Evolutionary conservation across 2,888 invertebrate genomes (phyloP).

Genomic region (Drosophila pseudotakahashii): DNA sequence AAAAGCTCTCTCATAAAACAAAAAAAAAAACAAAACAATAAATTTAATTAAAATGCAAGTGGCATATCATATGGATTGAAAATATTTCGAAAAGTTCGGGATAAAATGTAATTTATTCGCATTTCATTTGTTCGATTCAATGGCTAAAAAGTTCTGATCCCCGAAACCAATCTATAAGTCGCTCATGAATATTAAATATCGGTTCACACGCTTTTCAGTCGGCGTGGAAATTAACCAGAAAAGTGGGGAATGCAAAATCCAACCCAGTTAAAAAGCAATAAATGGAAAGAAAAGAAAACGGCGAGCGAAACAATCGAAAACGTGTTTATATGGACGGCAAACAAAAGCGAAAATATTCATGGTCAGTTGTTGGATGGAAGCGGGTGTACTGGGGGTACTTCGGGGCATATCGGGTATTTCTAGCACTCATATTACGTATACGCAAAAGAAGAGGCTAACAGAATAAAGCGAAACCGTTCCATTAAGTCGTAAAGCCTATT

Average conservation of each 20-base stretch:
- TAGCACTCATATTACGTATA: slow-evolving; percentile 52
- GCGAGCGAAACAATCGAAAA: slow-evolving; percentile 31
- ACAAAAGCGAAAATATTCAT: slow-evolving; percentile 52
- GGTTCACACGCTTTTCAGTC: slow-evolving; percentile 40
- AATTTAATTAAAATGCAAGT: slow-evolving; percentile 15
- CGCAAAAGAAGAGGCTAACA: slow-evolving; percentile 32
- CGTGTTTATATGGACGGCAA: slow-evolving; percentile 44
- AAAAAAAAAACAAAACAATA: slow-evolving; percentile 10
- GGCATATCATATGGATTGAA: slow-evolving; percentile 7
- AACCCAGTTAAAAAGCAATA: slow-evolving; percentile 31
- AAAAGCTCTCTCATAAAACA: slow-evolving; percentile 11
- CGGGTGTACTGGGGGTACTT: not conserved
- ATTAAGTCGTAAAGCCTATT: slow-evolving; percentile 54
- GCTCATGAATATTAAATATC: slow-evolving; percentile 14
- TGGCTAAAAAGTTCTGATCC: slow-evolving; percentile 11
- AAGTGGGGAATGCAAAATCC: slow-evolving; percentile 33
- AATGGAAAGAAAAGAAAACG: slow-evolving; percentile 34
- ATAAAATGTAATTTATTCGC: slow-evolving; percentile 31
- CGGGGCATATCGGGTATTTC: slow-evolving; percentile 1
- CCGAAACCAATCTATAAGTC: slow-evolving; percentile 22
- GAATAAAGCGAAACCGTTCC: slow-evolving; percentile 25
- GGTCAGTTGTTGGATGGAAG: slow-evolving; percentile 33
- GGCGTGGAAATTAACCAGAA: slow-evolving; percentile 31
- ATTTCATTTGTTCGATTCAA: not conserved
- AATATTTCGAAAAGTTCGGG: slow-evolving; percentile 10